Conservation (phyloP, 1,140 invertebrate genomes). For the Hylyphantes graminicola region DNA sequence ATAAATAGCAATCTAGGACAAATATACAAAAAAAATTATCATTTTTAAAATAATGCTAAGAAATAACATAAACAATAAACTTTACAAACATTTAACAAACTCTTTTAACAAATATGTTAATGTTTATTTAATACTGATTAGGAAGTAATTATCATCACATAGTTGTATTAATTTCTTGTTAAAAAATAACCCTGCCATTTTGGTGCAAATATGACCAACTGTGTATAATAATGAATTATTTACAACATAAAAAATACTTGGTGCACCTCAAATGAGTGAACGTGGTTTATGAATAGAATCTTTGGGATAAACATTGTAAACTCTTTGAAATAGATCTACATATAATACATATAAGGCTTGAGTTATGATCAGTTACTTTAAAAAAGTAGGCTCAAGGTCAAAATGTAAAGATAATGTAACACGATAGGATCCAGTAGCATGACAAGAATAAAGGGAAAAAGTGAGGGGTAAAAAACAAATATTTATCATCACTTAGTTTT, state of each 20-base stretch:
- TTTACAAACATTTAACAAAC: slow-evolving; percentile 36
- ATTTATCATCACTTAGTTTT: too few species aligned
- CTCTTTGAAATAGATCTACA: slow-evolving; percentile 42
- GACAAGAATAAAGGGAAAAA: too few species aligned
- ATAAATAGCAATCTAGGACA: too few species aligned
- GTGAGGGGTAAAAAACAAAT: too few species aligned
- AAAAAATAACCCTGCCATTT: slow-evolving; percentile 20
- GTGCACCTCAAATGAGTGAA: slow-evolving; percentile 32
- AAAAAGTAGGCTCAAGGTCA: too few species aligned
- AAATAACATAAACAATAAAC: slow-evolving; percentile 3
- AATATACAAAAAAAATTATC: too few species aligned
- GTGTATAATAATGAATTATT: slow-evolving; percentile 27
- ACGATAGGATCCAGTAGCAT: too few species aligned
- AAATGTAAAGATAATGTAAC: too few species aligned
- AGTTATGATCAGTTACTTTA: neutral
- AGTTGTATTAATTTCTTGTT: slow-evolving; percentile 24
- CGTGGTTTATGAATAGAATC: slow-evolving; percentile 33
- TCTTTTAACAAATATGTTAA: slow-evolving; percentile 25
- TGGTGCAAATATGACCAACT: neutral
- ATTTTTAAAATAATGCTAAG: too few species aligned
- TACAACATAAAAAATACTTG: slow-evolving; percentile 54
- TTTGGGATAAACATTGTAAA: slow-evolving; percentile 30
- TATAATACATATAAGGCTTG: slow-evolving; percentile 49
- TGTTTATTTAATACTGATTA: slow-evolving; percentile 54
- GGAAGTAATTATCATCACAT: slow-evolving; percentile 26